Conservation (phyloP, 92 coral and sea anemone species). For the Zoanthus solanderi region DNA sequence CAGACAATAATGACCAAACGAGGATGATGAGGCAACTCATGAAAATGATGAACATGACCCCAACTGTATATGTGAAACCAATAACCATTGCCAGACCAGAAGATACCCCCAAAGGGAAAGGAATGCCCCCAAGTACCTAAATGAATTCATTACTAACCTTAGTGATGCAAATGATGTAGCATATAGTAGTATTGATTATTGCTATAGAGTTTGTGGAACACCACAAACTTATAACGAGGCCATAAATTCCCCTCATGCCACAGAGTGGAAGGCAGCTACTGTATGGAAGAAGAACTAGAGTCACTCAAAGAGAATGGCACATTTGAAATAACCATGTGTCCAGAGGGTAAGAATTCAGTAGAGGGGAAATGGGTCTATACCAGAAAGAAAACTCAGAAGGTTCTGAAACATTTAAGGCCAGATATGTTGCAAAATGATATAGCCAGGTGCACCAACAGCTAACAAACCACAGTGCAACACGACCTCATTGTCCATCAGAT, state of each 20-base stretch:
- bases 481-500: conserved; percentile 47
- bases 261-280: conserved; percentile 41
- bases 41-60: not conserved
- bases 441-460: conserved; percentile 37
- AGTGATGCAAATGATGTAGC: not conserved
- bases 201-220: conserved; percentile 34
- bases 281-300: conserved; percentile 46
- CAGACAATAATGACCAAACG: conserved; percentile 3
- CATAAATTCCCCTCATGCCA: conserved; percentile 36
- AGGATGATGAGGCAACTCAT: not conserved
- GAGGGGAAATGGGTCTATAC: conserved; percentile 9
- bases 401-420: conserved; percentile 25
- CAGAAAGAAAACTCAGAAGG: conserved; percentile 13
- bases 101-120: conserved; percentile 51
- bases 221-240: conserved; percentile 33
- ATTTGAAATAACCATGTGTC: conserved; percentile 19
- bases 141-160: conserved; percentile 2
- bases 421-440: conserved; percentile 27
- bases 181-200: conserved; percentile 22
- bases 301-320: conserved; percentile 45
- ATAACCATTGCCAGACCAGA: conserved; percentile 8
- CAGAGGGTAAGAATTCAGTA: conserved; percentile 21
- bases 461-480: conserved; percentile 4
- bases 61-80: not conserved
- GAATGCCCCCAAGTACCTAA: conserved; percentile 41